phyloP scores from a whole-genome alignment of 2,113 vertebrate species.

The Patagioenas fasciata region DNA sequence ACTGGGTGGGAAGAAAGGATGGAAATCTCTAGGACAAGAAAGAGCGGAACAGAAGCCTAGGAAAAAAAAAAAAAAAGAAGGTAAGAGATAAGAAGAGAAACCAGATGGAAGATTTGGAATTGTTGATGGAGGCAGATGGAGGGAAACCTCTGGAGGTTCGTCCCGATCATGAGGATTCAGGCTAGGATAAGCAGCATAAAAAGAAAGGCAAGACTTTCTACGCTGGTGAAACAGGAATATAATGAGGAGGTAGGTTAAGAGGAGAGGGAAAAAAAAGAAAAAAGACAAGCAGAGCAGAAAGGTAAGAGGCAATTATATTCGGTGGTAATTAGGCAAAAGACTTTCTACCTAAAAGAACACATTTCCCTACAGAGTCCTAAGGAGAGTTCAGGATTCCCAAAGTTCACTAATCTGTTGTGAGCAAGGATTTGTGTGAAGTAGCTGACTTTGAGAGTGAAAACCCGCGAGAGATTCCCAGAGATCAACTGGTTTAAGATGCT shows the following conservation, averaged over 20 bases:
- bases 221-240: background rate
- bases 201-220: background rate
- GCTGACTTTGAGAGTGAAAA: background rate
- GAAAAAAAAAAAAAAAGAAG: background rate
- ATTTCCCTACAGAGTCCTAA: background rate
- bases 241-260: background rate
- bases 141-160: constrained; percentile 37
- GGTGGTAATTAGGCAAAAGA: background rate
- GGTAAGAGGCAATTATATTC: background rate
- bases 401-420: background rate
- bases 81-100: constrained; percentile 5
- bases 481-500: background rate
- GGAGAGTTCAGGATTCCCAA: background rate
- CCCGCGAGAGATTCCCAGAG: background rate
- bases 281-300: background rate
- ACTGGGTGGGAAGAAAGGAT: background rate
- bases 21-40: background rate
- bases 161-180: background rate
- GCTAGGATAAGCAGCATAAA: constrained; percentile 4
- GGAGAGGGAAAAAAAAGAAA: background rate
- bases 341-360: background rate
- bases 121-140: constrained; percentile 32
- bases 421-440: background rate
- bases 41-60: background rate
- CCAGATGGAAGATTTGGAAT: constrained; percentile 23